Conservation (phyloP, 37 sponge, comb jelly and placozoan genomes). For the Hexactinellida sp. region DNA sequence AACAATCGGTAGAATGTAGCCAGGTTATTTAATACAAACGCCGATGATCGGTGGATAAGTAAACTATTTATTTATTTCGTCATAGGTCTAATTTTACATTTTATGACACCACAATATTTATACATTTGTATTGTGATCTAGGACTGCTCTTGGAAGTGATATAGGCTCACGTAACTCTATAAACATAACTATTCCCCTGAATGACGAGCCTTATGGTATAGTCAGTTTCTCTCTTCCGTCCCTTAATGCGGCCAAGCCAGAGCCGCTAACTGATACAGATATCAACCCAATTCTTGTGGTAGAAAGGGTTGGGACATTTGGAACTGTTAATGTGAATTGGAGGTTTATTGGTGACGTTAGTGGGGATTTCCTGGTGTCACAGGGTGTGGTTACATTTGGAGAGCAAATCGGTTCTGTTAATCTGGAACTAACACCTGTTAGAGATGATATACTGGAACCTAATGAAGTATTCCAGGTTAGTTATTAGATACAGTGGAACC, state of each 20-base stretch:
- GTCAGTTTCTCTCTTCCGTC: slow-evolving; percentile 33
- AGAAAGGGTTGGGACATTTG: neutral
- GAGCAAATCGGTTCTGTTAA: neutral
- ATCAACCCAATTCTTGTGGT: neutral
- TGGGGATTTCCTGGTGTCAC: neutral
- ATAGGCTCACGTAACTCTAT: slow-evolving; percentile 22
- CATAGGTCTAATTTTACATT: no score
- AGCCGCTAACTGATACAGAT: neutral
- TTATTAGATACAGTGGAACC: no score
- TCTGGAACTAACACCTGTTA: neutral
- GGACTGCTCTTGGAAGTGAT: slow-evolving; percentile 32
- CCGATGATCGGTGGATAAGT: no score
- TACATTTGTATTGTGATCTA: neutral
- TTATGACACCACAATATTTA: no score
- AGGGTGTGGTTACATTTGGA: neutral
- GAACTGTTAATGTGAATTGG: neutral
- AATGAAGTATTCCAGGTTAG: slow-evolving; percentile 6
- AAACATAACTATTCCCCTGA: slow-evolving; percentile 32
- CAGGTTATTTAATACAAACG: no score
- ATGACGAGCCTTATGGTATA: slow-evolving; percentile 56
- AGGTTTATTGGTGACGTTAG: neutral
- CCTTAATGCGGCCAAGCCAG: neutral
- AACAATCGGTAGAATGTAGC: no score
- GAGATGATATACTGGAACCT: neutral
- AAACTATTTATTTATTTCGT: no score